Conservation (phyloP, 2,113 vertebrate genomes). For the Thalassarche chlororhynchos region DNA sequence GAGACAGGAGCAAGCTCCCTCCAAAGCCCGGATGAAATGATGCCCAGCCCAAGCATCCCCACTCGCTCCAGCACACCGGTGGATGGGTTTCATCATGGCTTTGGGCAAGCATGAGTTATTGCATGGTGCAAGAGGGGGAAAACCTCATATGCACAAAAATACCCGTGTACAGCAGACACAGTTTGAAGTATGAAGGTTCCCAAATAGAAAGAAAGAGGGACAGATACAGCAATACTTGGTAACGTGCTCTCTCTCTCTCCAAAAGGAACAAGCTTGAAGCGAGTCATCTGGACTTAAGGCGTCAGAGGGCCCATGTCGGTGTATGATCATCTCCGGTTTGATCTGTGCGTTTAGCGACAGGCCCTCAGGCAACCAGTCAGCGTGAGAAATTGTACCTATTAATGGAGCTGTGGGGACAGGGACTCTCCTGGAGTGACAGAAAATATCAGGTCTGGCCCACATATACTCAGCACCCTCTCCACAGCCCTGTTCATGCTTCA, state of each 20-base stretch:
- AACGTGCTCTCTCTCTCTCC: too few relatives aligned
- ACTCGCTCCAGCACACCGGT: rapidly evolving
- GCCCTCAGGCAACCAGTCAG: not conserved
- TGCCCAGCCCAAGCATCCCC: rapidly evolving
- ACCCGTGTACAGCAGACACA: rapidly evolving
- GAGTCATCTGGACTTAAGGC: not conserved
- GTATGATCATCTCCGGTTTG: not conserved
- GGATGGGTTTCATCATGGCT: not conserved
- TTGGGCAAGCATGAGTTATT: not conserved
- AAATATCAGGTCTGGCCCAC: not conserved
- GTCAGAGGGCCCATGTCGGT: not conserved
- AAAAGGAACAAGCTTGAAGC: not conserved
- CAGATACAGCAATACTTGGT: not conserved
- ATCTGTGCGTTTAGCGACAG: not conserved
- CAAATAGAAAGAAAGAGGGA: too few relatives aligned
- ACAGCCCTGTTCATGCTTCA: not conserved
- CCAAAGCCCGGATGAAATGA: not conserved
- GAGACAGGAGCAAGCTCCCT: not conserved
- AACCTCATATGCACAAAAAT: not conserved
- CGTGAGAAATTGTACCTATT: not conserved
- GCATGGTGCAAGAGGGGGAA: too few relatives aligned
- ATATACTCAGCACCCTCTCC: not conserved
- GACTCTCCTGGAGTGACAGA: not conserved
- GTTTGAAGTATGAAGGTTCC: not conserved
- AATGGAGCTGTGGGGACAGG: not conserved